A percentile compares a stretch with the other conserved stretches of the same genome.
phyloP scores from a whole-genome alignment of 2,113 vertebrate species.

The Scomber scombrus region DNA sequence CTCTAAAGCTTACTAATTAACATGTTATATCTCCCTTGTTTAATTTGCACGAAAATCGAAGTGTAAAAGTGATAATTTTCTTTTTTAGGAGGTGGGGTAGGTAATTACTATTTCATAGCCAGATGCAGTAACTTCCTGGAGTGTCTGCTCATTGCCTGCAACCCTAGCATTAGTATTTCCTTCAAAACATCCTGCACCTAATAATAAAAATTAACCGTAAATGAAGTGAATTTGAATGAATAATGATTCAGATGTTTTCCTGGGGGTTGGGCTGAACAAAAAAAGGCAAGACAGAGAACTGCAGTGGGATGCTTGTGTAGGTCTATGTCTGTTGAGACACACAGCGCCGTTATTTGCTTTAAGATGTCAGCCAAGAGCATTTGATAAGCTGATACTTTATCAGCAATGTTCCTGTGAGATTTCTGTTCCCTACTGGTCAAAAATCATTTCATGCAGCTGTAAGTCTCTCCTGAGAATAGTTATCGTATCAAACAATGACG shows the following conservation, averaged over 20 bases:
- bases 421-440: neutral
- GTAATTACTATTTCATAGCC: too few relatives aligned
- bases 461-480: constrained; percentile 10
- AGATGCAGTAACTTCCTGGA: too few relatives aligned
- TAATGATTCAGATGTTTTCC: neutral
- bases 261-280: constrained; percentile 12
- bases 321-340: neutral
- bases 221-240: neutral
- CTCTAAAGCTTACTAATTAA: too few relatives aligned
- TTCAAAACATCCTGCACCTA: neutral
- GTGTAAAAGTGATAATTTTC: too few relatives aligned
- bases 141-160: too few relatives aligned
- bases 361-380: neutral
- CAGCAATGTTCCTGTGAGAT: neutral
- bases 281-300: neutral
- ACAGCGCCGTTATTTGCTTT: neutral
- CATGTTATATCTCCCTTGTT: too few relatives aligned
- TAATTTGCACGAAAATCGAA: too few relatives aligned
- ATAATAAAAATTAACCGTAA: neutral
- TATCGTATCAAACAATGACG: neutral
- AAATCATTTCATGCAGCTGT: constrained; percentile 5
- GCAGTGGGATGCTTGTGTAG: neutral
- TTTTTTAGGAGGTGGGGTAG: too few relatives aligned
- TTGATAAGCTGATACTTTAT: neutral
- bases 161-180: too few relatives aligned